phyloP scores from a whole-genome alignment of 2,888 invertebrate genomes.

The Noctua janthina region DNA sequence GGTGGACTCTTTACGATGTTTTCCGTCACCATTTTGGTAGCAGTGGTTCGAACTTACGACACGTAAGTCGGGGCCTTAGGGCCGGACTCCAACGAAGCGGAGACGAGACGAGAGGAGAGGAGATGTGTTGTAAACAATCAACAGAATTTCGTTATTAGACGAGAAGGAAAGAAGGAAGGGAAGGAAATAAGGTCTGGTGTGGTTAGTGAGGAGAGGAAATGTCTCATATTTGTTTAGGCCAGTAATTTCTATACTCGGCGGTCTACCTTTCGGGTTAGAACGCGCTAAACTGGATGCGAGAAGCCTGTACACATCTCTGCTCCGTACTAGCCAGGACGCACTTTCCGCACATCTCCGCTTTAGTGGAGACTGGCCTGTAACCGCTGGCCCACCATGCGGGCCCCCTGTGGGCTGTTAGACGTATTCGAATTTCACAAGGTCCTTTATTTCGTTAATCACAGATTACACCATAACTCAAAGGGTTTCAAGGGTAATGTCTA shows the following conservation, averaged over 20 bases:
- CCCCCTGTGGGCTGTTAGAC: background rate
- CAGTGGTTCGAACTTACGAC: background rate
- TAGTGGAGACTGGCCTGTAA: background rate
- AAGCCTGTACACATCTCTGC: background rate
- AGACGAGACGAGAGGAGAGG: background rate
- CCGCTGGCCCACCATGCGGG: background rate
- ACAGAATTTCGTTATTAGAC: too few relatives aligned
- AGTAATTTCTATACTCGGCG: background rate
- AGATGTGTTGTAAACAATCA: background rate
- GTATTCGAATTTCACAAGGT: background rate
- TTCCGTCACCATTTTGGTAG: background rate
- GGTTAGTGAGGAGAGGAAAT: background rate
- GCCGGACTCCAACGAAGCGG: background rate
- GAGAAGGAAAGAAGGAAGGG: too few relatives aligned
- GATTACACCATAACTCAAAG: constrained; percentile 13
- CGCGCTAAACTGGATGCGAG: background rate
- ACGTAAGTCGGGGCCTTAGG: background rate
- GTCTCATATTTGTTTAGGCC: background rate
- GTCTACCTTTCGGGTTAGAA: too few relatives aligned
- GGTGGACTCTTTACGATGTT: background rate
- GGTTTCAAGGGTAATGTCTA: constrained; percentile 27
- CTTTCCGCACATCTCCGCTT: background rate
- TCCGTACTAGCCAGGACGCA: background rate
- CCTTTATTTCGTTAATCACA: background rate
- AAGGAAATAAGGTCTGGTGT: too few relatives aligned